These are phyloP conservation scores for Conchocele bisecta DNA, from an alignment of 2,888 invertebrate genomes.

Conservation along the genomic window DNA sequence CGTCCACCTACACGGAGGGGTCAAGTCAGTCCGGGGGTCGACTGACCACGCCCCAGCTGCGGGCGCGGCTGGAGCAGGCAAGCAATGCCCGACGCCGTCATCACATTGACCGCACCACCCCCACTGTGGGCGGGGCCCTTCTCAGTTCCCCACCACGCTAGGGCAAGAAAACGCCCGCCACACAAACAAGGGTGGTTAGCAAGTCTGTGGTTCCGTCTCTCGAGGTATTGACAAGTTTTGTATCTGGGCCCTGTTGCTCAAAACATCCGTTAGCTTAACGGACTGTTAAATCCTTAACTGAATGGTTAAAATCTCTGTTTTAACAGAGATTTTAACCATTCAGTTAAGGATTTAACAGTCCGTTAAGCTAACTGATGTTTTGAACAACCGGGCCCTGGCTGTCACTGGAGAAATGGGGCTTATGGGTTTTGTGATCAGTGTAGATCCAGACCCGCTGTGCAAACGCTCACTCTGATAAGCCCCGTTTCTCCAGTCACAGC, in stretches of 20 bases:
- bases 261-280: too few species aligned
- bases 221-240: conserved; percentile 63
- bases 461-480: too few species aligned
- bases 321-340: too few species aligned
- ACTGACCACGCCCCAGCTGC: conserved; percentile 74
- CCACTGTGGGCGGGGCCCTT: conserved; percentile 78
- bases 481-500: too few species aligned
- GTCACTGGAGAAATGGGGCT: too few species aligned
- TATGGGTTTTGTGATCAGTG: too few species aligned
- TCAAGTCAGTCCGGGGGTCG: conserved; percentile 60
- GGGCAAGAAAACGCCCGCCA: conserved; percentile 31
- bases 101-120: conserved; percentile 80
- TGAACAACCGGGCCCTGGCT: too few species aligned
- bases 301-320: too few species aligned
- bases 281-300: too few species aligned
- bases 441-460: conserved; percentile 79
- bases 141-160: conserved; percentile 69
- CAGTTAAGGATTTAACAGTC: too few species aligned
- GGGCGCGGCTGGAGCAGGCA: conserved; percentile 40
- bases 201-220: conserved; percentile 50
- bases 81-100: conserved; percentile 64
- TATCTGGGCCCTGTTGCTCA: conserved; percentile 80
- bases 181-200: conserved; percentile 51
- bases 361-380: too few species aligned
- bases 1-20: conserved; percentile 29